Evolutionary conservation across 2,888 invertebrate genomes (phyloP), one percentile per base, ranked within the genome.

Genomic region (Amblyjoppa proteus): DNA sequence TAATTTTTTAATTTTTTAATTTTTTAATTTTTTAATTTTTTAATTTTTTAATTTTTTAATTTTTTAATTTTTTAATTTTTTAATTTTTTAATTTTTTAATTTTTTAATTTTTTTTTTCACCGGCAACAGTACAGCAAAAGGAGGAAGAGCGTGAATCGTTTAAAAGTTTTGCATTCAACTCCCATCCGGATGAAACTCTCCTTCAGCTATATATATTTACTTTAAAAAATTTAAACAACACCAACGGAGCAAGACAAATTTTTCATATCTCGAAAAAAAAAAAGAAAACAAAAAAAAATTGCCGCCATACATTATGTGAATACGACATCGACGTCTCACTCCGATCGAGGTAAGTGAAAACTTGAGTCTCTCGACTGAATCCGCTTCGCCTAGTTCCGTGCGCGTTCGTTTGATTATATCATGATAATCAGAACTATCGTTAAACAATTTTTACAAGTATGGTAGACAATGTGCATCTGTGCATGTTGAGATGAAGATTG

Each of bases 271-370:
- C 34, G 66, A 13, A 53, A 51, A 71, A 28, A 28, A 20, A 20
- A 20, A 20, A 6, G 16, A n/a, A 70, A 5, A 28, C 25, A 34
- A 34, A 34, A 34, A 34, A 34, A 34, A 34, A 34, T 41, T 41
- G 9, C 9, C 41, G 11, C 41, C 2, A 11, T 11, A 41, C 11
- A 41, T 41, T 11, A 11, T 9, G 41, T 11, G 9, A 41, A 11
- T 41, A 41, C 2, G 56, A 25, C 56, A 56, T 56, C 56, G 20
- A 25, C 51, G 51, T 31, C 20, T n/a, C 49, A 34, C 11, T 20
- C n/a, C 41, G 61, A 45, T 74, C 68, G 76, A 68, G 76, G 66
- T 76, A 76, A 76, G 53, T 66, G 34, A 64, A 76, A 16, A 53
- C n/a, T 38, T 64, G 66, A 20, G 25, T 66, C 25, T 51, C 53